phyloP scores from a whole-genome alignment of 2,888 invertebrate genomes.

The Cosmopolites sordidus region DNA sequence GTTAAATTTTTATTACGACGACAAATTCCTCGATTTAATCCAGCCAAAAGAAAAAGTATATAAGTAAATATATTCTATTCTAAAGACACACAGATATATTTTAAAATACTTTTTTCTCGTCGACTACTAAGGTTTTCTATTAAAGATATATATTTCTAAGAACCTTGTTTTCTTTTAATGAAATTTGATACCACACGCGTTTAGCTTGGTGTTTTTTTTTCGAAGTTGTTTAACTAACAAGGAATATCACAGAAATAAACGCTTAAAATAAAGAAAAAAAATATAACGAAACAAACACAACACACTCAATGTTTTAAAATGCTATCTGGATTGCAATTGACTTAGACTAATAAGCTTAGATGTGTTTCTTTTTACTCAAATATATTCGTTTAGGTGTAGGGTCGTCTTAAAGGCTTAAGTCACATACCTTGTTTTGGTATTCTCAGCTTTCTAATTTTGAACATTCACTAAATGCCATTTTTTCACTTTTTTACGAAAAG shows the following conservation, averaged over 20 bases:
- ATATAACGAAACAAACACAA: constrained; percentile 22
- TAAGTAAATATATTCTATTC: constrained; percentile 32
- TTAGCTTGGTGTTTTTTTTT: constrained; percentile 17
- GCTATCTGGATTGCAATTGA: constrained; percentile 1
- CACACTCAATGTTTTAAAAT: constrained; percentile 18
- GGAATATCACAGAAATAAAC: constrained; percentile 41
- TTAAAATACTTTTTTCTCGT: constrained; percentile 40
- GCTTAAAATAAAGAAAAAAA: constrained; percentile 30
- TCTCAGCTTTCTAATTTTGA: background rate
- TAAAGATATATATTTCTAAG: constrained; percentile 19
- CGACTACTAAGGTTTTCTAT: constrained; percentile 31
- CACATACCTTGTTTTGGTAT: too few species aligned
- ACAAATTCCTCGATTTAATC: constrained; percentile 4
- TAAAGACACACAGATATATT: constrained; percentile 41
- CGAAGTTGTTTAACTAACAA: constrained; percentile 28
- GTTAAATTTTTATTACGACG: constrained; percentile 3
- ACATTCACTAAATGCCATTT: constrained; percentile 12
- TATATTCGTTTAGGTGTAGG: too few species aligned
- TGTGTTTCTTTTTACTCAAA: too few species aligned
- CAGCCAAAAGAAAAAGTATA: constrained; percentile 22
- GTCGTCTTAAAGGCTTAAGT: too few species aligned
- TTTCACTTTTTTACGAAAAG: constrained; percentile 15
- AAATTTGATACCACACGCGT: constrained; percentile 23
- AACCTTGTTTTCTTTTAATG: constrained; percentile 3
- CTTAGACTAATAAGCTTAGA: background rate